Conservation (phyloP, 2,797 vertebrate species). For the Neosilurus hyrtlii region DNA sequence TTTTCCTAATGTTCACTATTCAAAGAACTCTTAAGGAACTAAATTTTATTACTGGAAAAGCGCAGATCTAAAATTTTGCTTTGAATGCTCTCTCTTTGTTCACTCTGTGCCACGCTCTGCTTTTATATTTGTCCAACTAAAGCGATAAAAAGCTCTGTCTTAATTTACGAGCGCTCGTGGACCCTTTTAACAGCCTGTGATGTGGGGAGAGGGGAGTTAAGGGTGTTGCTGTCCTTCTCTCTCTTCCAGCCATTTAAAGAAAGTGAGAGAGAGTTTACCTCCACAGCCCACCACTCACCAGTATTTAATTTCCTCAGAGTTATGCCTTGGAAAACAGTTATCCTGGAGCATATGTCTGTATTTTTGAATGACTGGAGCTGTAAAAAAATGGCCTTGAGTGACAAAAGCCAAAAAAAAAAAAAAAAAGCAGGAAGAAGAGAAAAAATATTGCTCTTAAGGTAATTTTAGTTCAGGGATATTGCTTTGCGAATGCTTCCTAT, state of each 20-base stretch:
- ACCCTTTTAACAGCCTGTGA: constrained; percentile 64
- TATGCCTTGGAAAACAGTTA: constrained; percentile 29
- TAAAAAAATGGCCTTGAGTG: background rate
- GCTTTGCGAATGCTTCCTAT: constrained; percentile 31
- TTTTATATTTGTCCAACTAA: constrained; percentile 59
- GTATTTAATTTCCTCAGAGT: constrained; percentile 33
- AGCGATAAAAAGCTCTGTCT: constrained; percentile 64
- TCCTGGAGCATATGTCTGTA: constrained; percentile 36
- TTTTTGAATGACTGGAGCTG: constrained; percentile 7
- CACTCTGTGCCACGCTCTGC: constrained; percentile 60
- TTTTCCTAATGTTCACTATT: background rate
- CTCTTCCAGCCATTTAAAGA: constrained; percentile 36
- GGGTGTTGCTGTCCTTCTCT: constrained; percentile 27
- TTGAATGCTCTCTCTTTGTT: constrained; percentile 56
- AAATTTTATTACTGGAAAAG: constrained; percentile 18
- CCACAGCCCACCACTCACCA: background rate
- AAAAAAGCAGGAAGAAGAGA: background rate
- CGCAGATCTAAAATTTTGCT: constrained; percentile 20
- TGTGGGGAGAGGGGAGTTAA: constrained; percentile 57
- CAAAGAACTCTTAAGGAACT: background rate
- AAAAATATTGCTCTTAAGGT: constrained; percentile 6
- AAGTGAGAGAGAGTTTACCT: constrained; percentile 22
- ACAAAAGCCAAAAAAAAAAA: constrained; percentile 24
- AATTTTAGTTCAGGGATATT: constrained; percentile 22
- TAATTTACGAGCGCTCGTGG: constrained; percentile 68